These are phyloP conservation scores for Amiota communis DNA, from an alignment of 2,888 invertebrate genomes.

Conservation along the genomic window DNA sequence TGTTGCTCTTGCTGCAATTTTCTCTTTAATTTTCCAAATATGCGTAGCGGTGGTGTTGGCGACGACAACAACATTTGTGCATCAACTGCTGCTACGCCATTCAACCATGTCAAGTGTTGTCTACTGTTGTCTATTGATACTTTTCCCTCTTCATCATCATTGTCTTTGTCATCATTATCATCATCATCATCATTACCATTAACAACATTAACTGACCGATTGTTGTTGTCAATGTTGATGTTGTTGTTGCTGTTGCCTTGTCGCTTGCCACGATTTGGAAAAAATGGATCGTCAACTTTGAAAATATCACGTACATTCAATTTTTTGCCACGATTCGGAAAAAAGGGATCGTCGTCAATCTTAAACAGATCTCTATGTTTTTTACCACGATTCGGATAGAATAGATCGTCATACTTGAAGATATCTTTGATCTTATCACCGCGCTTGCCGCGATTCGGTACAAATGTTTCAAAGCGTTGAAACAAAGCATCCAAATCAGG, in stretches of 20 bases:
- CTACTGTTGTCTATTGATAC: background rate
- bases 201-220: conserved; percentile 11
- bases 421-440: conserved; percentile 70
- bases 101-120: conserved; percentile 27
- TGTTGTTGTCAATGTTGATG: conserved; percentile 20
- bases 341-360: conserved; percentile 65
- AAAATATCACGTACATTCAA: conserved; percentile 65
- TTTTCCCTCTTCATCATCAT: conserved; percentile 16
- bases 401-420: conserved; percentile 72
- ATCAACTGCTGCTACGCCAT: conserved; percentile 8
- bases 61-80: background rate
- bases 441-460: conserved; percentile 72
- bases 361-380: conserved; percentile 53
- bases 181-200: background rate
- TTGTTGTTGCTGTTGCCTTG: conserved; percentile 33
- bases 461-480: conserved; percentile 68
- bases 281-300: conserved; percentile 71
- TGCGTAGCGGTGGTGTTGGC: conserved; percentile 31
- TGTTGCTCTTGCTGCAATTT: conserved; percentile 39
- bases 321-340: conserved; percentile 71
- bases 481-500: conserved; percentile 63
- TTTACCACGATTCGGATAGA: conserved; percentile 72
- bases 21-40: conserved; percentile 49
- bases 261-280: conserved; percentile 68
- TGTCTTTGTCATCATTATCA: conserved; percentile 15